Conservation (phyloP, 2,797 vertebrate species). For the Bothrops alternatus region DNA sequence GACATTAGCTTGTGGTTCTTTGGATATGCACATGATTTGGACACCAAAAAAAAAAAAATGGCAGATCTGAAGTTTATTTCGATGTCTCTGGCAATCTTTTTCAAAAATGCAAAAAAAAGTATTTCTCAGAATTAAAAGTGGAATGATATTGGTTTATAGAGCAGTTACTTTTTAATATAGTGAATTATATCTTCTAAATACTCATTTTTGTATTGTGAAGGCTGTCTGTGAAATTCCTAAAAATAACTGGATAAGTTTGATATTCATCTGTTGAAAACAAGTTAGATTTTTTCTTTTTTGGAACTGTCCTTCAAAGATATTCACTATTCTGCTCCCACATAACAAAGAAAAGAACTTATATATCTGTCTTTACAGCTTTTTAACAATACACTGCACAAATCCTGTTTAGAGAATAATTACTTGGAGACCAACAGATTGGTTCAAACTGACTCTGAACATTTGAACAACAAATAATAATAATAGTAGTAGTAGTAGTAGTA, state of each 20-base stretch:
- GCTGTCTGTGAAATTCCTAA: constrained; percentile 34
- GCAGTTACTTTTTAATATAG: constrained; percentile 31
- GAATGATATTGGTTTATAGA: constrained; percentile 31
- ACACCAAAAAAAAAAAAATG: not conserved
- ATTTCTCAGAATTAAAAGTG: constrained; percentile 33
- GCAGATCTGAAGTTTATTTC: not conserved
- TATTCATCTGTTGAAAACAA: constrained; percentile 44
- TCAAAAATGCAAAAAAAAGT: constrained; percentile 13
- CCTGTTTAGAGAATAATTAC: constrained; percentile 58
- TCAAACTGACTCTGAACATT: constrained; percentile 59
- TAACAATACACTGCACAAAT: constrained; percentile 61
- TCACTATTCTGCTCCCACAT: constrained; percentile 40
- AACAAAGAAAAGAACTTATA: constrained; percentile 49
- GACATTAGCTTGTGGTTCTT: constrained; percentile 44
- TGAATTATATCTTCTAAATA: constrained; percentile 39
- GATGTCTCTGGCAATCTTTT: constrained; percentile 37
- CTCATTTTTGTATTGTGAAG: constrained; percentile 42
- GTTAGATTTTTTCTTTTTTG: constrained; percentile 38
- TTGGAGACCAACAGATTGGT: constrained; percentile 60
- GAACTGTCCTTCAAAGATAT: constrained; percentile 54
- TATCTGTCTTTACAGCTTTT: constrained; percentile 49
- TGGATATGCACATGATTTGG: constrained; percentile 28
- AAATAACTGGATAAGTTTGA: constrained; percentile 49
- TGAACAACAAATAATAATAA: constrained; percentile 29
- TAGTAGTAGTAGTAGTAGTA: too few relatives aligned